Conservation (phyloP, 1,140 invertebrate species). For the Euglossa dilemma region DNA sequence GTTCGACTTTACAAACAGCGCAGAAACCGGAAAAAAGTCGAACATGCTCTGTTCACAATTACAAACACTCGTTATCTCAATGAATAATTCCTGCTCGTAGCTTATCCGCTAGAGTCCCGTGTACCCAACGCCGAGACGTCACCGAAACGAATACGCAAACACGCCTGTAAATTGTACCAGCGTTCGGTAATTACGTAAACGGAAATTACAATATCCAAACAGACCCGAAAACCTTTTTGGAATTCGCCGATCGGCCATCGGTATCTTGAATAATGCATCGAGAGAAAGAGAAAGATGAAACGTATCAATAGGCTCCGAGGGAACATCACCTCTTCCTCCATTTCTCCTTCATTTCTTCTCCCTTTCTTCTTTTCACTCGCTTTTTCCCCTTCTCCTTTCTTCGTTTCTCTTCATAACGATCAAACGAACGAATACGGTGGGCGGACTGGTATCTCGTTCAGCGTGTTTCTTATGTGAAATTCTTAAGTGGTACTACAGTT, state of each 20-base stretch:
- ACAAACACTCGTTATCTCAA: too few species aligned
- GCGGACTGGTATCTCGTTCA: slow-evolving; percentile 53
- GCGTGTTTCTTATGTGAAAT: slow-evolving; percentile 53
- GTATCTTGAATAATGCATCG: slow-evolving; percentile 59
- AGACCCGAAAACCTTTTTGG: slow-evolving; percentile 20
- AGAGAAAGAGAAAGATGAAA: slow-evolving; percentile 47
- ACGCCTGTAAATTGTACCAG: background rate
- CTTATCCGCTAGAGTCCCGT: too few species aligned
- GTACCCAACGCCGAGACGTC: background rate
- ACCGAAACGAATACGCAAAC: background rate
- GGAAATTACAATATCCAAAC: slow-evolving; percentile 23
- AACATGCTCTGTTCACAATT: too few species aligned
- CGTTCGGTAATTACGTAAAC: slow-evolving; percentile 24
- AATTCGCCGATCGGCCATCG: slow-evolving; percentile 38
- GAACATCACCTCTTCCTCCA: background rate
- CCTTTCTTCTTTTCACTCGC: background rate
- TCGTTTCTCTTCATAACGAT: background rate
- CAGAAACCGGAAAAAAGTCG: too few species aligned
- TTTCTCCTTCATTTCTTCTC: background rate
- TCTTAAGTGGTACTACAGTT: slow-evolving; percentile 42
- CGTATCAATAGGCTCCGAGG: slow-evolving; percentile 56
- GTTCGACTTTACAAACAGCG: too few species aligned
- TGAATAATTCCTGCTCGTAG: too few species aligned
- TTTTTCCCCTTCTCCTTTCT: background rate
- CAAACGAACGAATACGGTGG: slow-evolving; percentile 47